Percentiles rank a stretch among this genome's conserved stretches.
Evolutionary conservation across 2,888 invertebrate genomes (phyloP).

Genomic region (Stictocephala bisonia): DNA sequence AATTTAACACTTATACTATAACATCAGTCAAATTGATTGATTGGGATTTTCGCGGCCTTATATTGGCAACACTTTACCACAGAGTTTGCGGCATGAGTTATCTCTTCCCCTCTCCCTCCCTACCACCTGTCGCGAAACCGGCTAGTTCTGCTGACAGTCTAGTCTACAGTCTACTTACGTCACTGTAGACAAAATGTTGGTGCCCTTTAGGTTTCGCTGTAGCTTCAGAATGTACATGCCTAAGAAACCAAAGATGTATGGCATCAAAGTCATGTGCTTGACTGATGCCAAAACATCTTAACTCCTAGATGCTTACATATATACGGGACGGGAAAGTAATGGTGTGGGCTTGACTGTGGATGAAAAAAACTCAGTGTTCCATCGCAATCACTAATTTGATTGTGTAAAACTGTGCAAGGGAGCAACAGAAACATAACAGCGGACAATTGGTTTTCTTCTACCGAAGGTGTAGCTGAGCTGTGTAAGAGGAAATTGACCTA

Average conservation of each 20-base stretch:
- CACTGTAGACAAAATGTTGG: constrained; percentile 8
- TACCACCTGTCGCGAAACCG: not conserved
- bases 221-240: constrained; percentile 6
- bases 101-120: not conserved
- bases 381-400: constrained; percentile 59
- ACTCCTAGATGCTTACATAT: constrained; percentile 59
- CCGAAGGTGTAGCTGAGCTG: constrained; percentile 56
- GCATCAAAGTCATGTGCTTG: constrained; percentile 56
- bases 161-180: not conserved
- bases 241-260: constrained; percentile 57
- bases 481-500: constrained; percentile 40
- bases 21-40: too few species aligned
- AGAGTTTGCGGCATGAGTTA: not conserved
- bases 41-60: constrained; percentile 2
- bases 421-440: constrained; percentile 61
- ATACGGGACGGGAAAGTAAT: constrained; percentile 60
- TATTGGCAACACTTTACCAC: constrained; percentile 6
- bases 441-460: constrained; percentile 61
- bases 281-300: constrained; percentile 56
- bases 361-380: constrained; percentile 59
- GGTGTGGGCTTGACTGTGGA: constrained; percentile 55
- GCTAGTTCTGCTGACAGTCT: constrained; percentile 1
- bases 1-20: too few species aligned
- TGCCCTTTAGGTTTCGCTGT: not conserved
- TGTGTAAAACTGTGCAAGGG: constrained; percentile 57